phyloP scores from a whole-genome alignment of 2,113 vertebrate species.

The Laticauda colubrina region DNA sequence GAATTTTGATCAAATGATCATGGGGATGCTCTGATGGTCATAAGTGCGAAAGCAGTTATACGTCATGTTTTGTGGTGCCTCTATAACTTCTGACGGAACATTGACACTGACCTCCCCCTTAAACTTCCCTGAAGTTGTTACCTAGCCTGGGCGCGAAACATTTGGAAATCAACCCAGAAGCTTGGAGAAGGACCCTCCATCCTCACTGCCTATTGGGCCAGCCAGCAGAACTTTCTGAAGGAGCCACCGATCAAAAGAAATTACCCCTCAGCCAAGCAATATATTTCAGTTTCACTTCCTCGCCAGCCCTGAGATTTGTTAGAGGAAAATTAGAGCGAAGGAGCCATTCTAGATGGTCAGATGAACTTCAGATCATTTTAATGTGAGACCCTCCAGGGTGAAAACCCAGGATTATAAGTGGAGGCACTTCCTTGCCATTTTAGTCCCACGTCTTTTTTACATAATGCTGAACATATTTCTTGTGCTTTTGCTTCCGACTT shows the following conservation, averaged over 20 bases:
- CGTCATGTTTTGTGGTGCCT: no score
- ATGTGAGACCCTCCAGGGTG: background rate
- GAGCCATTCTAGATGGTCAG: background rate
- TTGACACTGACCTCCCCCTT: no score
- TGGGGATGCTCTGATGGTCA: no score
- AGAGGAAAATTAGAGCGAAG: background rate
- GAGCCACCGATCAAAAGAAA: background rate
- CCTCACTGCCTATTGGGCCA: background rate
- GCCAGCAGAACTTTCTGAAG: background rate
- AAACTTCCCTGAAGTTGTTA: background rate
- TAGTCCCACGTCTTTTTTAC: background rate
- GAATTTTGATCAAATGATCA: no score
- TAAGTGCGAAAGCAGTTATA: no score
- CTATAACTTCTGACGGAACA: no score
- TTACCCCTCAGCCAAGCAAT: background rate
- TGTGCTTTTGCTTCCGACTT: background rate
- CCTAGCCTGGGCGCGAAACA: background rate
- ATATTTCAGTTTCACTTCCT: background rate
- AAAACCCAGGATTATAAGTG: background rate
- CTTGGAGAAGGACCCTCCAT: background rate
- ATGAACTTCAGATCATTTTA: background rate
- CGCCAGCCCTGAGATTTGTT: background rate
- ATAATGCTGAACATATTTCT: background rate
- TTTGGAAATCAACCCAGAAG: background rate
- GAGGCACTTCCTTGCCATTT: background rate